Evolutionary conservation across 2,113 vertebrate species (phyloP).

Genomic region (Chunga burmeisteri): DNA sequence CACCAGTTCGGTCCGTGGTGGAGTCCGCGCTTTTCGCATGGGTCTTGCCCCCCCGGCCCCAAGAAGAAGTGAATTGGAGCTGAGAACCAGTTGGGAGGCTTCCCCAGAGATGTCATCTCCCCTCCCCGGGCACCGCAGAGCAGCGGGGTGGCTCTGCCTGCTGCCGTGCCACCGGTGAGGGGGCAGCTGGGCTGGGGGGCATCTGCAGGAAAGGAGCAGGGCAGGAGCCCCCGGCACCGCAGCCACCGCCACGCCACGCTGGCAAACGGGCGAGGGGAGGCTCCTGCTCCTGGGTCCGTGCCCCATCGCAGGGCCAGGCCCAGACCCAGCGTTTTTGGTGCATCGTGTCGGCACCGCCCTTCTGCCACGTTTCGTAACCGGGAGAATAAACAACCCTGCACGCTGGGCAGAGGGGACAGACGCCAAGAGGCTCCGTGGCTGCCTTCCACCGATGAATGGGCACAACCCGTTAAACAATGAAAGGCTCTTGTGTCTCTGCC

Average conservation of each 20-base stretch:
- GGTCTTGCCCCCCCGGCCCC: background rate
- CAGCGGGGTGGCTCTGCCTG: background rate
- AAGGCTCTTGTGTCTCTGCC: constrained; percentile 21
- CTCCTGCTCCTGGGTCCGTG: accelerated
- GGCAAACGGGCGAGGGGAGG: background rate
- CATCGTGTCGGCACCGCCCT: accelerated
- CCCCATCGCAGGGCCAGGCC: background rate
- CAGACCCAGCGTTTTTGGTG: accelerated
- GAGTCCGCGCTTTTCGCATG: background rate
- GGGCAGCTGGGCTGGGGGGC: background rate
- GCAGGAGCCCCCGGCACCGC: background rate
- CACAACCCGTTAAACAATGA: constrained; percentile 27
- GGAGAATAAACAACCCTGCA: background rate
- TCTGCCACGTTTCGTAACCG: background rate
- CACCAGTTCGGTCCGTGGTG: background rate
- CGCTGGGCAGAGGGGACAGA: background rate
- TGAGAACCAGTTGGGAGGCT: background rate
- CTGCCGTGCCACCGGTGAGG: accelerated
- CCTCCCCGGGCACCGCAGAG: accelerated
- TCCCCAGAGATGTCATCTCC: background rate
- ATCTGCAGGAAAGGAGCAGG: background rate
- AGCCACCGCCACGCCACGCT: background rate
- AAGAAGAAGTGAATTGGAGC: background rate
- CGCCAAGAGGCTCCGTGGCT: background rate
- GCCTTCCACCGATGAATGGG: constrained; percentile 21